Conservation (phyloP, 2,888 invertebrate species). For the Eupithecia centaureata region DNA sequence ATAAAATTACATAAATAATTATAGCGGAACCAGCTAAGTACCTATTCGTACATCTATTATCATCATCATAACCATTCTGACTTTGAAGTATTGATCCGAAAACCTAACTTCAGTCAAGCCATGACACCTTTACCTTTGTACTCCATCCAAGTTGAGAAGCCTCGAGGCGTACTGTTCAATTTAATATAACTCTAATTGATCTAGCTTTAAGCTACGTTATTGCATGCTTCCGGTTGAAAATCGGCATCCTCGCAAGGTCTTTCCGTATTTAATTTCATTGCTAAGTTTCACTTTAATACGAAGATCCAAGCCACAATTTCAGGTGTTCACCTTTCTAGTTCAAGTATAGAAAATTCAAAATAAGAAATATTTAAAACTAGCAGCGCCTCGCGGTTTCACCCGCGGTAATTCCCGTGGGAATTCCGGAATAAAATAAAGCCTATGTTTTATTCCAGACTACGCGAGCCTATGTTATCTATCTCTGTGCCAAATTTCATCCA, state of each 20-base stretch:
- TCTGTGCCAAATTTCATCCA: no score
- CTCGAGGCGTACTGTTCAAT: slow-evolving; percentile 11
- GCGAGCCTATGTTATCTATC: no score
- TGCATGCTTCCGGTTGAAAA: slow-evolving; percentile 34
- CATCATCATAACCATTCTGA: not conserved
- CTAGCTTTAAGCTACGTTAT: slow-evolving; percentile 33
- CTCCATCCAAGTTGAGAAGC: not conserved
- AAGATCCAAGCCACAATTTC: slow-evolving; percentile 31
- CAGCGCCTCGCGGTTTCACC: no score
- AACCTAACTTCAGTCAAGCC: not conserved
- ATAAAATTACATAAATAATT: no score
- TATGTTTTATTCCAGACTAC: no score
- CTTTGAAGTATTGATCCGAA: not conserved
- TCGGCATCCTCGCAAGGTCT: slow-evolving; percentile 36
- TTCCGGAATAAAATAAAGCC: no score
- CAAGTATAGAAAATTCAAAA: not conserved
- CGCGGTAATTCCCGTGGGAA: no score
- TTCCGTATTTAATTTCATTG: slow-evolving; percentile 11
- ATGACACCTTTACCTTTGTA: not conserved
- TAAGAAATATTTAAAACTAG: no score
- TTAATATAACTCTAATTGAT: slow-evolving; percentile 32
- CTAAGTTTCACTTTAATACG: slow-evolving; percentile 32
- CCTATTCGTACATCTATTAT: not conserved
- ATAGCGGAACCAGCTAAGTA: no score
- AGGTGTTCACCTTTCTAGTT: slow-evolving; percentile 6